A percentile compares a stretch with the other conserved stretches of the same genome.
These are phyloP conservation scores for Parotia lawesii DNA, from an alignment of 2,113 vertebrate genomes.

Conservation along the genomic window DNA sequence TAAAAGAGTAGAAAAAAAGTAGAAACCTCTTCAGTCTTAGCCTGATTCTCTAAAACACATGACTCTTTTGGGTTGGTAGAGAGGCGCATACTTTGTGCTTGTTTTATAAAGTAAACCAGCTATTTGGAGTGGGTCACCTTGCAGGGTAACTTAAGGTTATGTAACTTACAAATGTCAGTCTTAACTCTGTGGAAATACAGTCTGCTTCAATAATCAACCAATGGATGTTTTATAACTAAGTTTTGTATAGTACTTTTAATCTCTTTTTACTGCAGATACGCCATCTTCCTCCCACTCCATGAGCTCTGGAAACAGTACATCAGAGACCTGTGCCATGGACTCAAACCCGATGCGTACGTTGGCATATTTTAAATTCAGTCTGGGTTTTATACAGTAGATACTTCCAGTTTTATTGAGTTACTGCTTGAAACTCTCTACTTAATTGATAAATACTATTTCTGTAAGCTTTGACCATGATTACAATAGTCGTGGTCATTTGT, in stretches of 20 bases:
- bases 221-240: neutral
- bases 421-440: neutral
- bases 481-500: neutral
- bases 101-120: neutral
- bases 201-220: neutral
- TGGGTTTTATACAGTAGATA: neutral
- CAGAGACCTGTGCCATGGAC: slow-evolving; percentile 81
- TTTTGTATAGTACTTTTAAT: neutral
- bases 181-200: neutral
- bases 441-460: neutral
- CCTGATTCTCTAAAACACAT: neutral
- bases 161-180: neutral
- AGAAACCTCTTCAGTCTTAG: neutral
- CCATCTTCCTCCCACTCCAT: slow-evolving; percentile 87
- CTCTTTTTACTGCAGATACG: slow-evolving; percentile 73
- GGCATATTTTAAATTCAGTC: neutral
- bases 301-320: slow-evolving; percentile 93
- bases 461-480: neutral
- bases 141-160: neutral
- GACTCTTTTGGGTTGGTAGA: fast-evolving
- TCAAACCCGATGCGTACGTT: slow-evolving; percentile 81
- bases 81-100: neutral
- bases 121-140: neutral
- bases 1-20: neutral
- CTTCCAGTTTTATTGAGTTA: neutral